Evolutionary conservation across 2,888 invertebrate species (phyloP).

Genomic region (Xylocampa areola): DNA sequence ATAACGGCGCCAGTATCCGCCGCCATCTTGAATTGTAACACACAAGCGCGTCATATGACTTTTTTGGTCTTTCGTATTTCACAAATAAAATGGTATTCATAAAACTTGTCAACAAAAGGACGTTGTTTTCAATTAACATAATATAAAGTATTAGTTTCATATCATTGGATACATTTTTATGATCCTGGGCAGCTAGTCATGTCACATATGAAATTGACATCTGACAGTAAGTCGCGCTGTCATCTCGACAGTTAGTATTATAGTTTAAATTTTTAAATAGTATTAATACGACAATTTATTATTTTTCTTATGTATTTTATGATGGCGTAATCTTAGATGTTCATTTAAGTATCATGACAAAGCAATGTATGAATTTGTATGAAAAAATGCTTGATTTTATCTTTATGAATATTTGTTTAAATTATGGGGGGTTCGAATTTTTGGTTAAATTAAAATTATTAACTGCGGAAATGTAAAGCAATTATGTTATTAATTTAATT

Average conservation of each 20-base stretch:
- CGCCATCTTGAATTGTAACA: conserved; percentile 55
- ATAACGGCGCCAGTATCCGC: conserved; percentile 43
- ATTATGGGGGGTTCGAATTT: conserved; percentile 59
- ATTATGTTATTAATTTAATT: conserved; percentile 3
- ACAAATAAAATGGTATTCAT: conserved; percentile 36
- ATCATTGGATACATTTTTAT: conserved; percentile 54
- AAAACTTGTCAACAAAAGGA: conserved; percentile 45
- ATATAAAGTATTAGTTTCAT: conserved; percentile 54
- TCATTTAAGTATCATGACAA: conserved; percentile 87
- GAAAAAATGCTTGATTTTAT: conserved; percentile 78
- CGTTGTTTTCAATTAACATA: conserved; percentile 48
- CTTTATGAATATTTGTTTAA: conserved; percentile 76
- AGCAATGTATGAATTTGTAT: conserved; percentile 79
- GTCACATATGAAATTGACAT: conserved; percentile 77
- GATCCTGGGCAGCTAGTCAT: conserved; percentile 85
- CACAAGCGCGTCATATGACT: conserved; percentile 27
- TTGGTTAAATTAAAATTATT: conserved; percentile 24
- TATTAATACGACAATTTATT: conserved; percentile 68
- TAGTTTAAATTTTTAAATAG: conserved; percentile 64
- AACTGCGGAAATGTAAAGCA: conserved; percentile 11
- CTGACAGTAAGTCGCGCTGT: conserved; percentile 62
- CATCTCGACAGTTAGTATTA: conserved; percentile 71
- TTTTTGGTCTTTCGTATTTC: conserved; percentile 39
- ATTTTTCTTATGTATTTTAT: conserved; percentile 78
- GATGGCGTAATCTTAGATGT: conserved; percentile 88